Conservation (phyloP, 2,113 vertebrate genomes). For the Taurulus bubalis region DNA sequence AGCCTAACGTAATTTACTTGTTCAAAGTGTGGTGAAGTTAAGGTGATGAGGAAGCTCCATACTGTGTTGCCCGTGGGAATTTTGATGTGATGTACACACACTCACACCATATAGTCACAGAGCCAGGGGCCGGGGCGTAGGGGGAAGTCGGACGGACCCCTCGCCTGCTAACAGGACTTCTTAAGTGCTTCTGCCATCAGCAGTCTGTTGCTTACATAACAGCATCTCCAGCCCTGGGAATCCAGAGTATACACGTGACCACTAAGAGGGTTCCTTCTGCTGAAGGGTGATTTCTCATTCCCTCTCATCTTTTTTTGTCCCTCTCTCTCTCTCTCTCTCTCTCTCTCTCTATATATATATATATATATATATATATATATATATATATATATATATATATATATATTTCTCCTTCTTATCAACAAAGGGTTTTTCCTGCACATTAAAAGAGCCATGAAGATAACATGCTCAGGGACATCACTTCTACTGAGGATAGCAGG, state of each 20-base stretch:
- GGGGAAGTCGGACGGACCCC: constrained; percentile 36
- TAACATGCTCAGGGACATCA: constrained; percentile 13
- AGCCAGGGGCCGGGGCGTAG: constrained; percentile 16
- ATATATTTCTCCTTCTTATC: constrained; percentile 17
- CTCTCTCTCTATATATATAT: too few relatives aligned
- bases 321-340: not conserved
- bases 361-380: too few relatives aligned
- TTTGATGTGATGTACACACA: constrained; percentile 38
- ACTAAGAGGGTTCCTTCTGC: constrained; percentile 54
- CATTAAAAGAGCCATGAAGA: constrained; percentile 17
- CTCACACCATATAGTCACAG: constrained; percentile 33
- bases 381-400: too few relatives aligned
- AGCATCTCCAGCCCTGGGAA: constrained; percentile 29
- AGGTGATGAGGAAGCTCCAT: constrained; percentile 23
- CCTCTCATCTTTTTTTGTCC: constrained; percentile 9
- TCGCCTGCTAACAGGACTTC: constrained; percentile 45
- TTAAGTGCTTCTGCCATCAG: constrained; percentile 72
- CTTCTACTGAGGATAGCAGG: constrained; percentile 8
- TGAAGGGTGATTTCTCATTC: constrained; percentile 44
- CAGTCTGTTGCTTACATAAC: constrained; percentile 66
- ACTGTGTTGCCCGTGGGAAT: constrained; percentile 52
- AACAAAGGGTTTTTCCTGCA: constrained; percentile 27
- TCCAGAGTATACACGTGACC: constrained; percentile 56
- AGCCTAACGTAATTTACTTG: not conserved
- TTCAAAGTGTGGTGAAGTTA: constrained; percentile 4